These are phyloP conservation scores for Tenebrosternarchus preto DNA, from an alignment of 2,113 vertebrate species.

Conservation along the genomic window DNA sequence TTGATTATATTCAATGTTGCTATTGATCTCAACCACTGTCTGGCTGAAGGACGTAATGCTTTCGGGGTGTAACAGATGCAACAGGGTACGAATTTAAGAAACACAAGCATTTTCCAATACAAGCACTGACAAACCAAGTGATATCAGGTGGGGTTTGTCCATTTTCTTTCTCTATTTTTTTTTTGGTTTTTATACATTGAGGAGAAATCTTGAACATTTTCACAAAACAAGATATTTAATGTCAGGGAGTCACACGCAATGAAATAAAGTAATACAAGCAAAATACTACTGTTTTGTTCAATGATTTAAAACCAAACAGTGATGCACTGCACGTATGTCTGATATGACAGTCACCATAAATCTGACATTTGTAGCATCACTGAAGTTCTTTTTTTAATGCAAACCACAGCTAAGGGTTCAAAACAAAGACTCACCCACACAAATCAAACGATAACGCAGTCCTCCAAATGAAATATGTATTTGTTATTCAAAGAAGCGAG, in stretches of 20 bases:
- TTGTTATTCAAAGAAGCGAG: not conserved
- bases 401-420: not conserved
- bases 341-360: not conserved
- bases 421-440: constrained; percentile 5
- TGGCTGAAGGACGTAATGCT: not conserved
- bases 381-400: constrained; percentile 53
- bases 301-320: not conserved
- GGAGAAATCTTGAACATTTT: not conserved
- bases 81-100: not conserved
- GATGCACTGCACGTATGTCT: not conserved
- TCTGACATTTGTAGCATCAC: not conserved
- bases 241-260: not conserved
- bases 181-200: not conserved
- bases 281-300: not conserved
- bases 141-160: too few species aligned
- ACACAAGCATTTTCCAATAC: not conserved
- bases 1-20: not conserved
- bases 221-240: not conserved
- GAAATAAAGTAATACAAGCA: not conserved
- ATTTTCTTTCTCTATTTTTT: not conserved
- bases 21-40: not conserved
- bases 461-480: constrained; percentile 22
- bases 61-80: not conserved
- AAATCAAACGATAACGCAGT: constrained; percentile 10
- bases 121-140: not conserved